A percentile compares a stretch with the other conserved stretches of the same genome.
These are phyloP conservation scores for Sitodiplosis mosellana DNA, from an alignment of 1,140 invertebrate species.

Conservation along the genomic window DNA sequence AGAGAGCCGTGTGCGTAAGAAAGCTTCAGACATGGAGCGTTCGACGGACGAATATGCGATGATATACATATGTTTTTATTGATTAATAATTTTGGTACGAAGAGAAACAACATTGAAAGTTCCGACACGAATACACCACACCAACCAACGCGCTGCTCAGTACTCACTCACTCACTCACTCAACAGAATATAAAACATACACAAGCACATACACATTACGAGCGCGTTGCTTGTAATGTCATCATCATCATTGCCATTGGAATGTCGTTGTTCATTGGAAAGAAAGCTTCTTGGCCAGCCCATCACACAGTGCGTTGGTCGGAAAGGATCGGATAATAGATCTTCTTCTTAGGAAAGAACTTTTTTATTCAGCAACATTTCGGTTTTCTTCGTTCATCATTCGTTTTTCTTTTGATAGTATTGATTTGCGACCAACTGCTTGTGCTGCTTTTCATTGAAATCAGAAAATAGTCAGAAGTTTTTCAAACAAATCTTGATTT, in stretches of 20 bases:
- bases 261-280: constrained; percentile 1
- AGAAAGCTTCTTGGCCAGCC: constrained; percentile 18
- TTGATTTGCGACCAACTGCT: too few species aligned
- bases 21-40: too few species aligned
- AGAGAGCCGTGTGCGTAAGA: too few species aligned
- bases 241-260: constrained; percentile 9
- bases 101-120: background rate
- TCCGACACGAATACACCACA: too few species aligned
- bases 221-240: constrained; percentile 13
- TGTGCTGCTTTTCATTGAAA: too few species aligned
- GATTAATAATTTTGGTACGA: constrained; percentile 15
- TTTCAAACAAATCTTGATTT: too few species aligned
- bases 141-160: too few species aligned
- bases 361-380: constrained; percentile 7
- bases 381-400: too few species aligned
- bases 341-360: constrained; percentile 20
- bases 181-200: background rate
- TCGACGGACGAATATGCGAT: constrained; percentile 6
- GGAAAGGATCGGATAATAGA: constrained; percentile 13
- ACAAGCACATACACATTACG: background rate
- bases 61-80: constrained; percentile 14
- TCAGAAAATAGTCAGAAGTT: too few species aligned
- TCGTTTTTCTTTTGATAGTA: too few species aligned
- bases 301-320: too few species aligned
- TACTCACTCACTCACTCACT: too few species aligned